A percentile compares a stretch with the other conserved stretches of the same genome.
Evolutionary conservation across 2,888 invertebrate genomes (phyloP).

Genomic region (Hypercompe scribonia): DNA sequence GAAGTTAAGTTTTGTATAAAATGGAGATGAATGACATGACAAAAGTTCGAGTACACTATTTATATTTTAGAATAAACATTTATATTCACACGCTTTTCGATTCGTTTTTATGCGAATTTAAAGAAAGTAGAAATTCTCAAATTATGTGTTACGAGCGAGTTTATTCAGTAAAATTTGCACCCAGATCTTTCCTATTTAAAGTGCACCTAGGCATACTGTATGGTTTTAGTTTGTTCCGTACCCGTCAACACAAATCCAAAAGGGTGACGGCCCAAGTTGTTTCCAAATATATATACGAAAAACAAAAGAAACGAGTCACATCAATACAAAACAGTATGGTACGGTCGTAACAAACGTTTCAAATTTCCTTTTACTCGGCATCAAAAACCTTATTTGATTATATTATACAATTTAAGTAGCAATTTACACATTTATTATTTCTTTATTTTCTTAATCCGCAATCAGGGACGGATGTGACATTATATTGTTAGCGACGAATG

Average conservation of each 20-base stretch:
- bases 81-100: no score
- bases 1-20: no score
- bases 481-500: conserved; percentile 33
- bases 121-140: no score
- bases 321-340: background rate
- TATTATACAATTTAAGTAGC: background rate
- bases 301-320: no score
- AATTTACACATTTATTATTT: background rate
- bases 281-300: no score
- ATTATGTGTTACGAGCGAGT: background rate
- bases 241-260: no score
- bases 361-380: background rate
- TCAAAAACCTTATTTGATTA: background rate
- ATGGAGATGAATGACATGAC: background rate
- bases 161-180: background rate
- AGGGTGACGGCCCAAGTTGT: no score
- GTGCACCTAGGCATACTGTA: background rate
- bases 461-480: background rate
- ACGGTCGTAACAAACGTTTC: background rate
- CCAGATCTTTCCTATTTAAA: no score
- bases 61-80: no score
- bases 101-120: no score
- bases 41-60: background rate
- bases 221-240: background rate
- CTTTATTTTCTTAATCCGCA: background rate